Conservation (phyloP, 2,113 vertebrate genomes). For the Lates calcarifer region DNA sequence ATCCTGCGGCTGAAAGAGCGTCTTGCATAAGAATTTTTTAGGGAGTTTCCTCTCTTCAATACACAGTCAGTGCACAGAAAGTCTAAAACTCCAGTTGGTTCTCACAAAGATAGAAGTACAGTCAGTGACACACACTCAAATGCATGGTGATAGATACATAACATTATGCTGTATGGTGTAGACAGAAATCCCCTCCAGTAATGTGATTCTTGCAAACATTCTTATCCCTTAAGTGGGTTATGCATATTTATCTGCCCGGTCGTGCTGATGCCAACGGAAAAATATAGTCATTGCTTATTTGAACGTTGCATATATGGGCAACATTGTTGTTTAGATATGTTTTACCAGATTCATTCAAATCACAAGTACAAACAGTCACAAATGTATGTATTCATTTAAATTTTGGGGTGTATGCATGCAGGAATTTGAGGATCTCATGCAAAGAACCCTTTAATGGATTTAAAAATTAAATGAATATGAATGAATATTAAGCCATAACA, state of each 20-base stretch:
- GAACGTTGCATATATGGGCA: constrained; percentile 1
- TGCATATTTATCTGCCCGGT: constrained; percentile 41
- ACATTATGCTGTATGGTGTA: constrained; percentile 33
- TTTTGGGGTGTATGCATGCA: not conserved
- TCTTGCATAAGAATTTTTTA: constrained; percentile 44
- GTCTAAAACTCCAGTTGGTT: not conserved
- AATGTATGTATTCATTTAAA: not conserved
- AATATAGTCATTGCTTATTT: not conserved
- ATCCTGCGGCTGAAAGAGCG: constrained; percentile 33
- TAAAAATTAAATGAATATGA: no score
- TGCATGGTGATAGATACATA: constrained; percentile 28
- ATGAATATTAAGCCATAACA: not conserved
- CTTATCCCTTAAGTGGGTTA: constrained; percentile 36
- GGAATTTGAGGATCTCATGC: not conserved
- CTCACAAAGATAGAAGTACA: not conserved
- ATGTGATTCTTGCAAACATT: constrained; percentile 37
- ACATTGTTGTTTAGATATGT: not conserved
- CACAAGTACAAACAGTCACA: not conserved
- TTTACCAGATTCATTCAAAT: not conserved
- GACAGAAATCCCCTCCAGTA: constrained; percentile 44
- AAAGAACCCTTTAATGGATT: not conserved
- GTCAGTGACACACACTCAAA: not conserved
- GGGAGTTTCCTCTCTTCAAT: constrained; percentile 24
- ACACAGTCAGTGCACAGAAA: not conserved
- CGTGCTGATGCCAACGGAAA: constrained; percentile 21